Evolutionary conservation across 2,888 invertebrate species (phyloP).

Genomic region (Torymus aiolomorphi): DNA sequence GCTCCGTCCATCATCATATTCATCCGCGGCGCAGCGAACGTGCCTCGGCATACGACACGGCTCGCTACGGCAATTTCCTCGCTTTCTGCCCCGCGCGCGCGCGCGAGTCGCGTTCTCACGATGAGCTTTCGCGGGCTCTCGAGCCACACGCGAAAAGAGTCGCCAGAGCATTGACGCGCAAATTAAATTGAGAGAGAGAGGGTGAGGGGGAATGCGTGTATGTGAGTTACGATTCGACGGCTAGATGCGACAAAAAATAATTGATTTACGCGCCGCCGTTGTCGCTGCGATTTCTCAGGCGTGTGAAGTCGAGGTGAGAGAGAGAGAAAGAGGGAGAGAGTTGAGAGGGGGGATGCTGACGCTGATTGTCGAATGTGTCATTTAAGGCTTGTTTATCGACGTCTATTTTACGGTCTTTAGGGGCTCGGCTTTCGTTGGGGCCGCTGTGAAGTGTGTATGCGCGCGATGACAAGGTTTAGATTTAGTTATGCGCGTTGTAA

Average conservation of each 20-base stretch:
- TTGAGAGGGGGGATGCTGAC: conserved; percentile 1
- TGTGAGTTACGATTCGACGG: conserved; percentile 39
- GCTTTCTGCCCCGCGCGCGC: neutral
- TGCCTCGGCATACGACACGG: conserved; percentile 74
- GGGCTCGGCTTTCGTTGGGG: too few species aligned
- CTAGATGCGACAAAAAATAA: conserved; percentile 14
- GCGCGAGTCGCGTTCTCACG: conserved; percentile 58
- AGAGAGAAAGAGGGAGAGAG: neutral
- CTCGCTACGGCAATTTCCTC: conserved; percentile 65
- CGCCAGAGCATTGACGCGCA: conserved; percentile 33
- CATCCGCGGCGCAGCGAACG: conserved; percentile 61
- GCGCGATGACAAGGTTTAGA: too few species aligned
- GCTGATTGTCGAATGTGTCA: neutral
- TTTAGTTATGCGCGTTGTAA: too few species aligned
- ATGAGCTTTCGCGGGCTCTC: conserved; percentile 23
- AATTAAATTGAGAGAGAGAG: conserved; percentile 40
- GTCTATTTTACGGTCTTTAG: too few species aligned
- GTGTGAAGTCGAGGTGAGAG: neutral
- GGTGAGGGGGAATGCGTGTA: neutral
- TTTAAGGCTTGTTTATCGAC: too few species aligned
- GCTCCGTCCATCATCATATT: conserved; percentile 14
- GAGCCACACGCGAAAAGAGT: neutral
- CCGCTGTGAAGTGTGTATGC: too few species aligned
- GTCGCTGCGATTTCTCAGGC: too few species aligned
- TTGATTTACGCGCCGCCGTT: conserved; percentile 28